Conservation (phyloP, 2,888 invertebrate genomes). For the Limnephilus lunatus region DNA sequence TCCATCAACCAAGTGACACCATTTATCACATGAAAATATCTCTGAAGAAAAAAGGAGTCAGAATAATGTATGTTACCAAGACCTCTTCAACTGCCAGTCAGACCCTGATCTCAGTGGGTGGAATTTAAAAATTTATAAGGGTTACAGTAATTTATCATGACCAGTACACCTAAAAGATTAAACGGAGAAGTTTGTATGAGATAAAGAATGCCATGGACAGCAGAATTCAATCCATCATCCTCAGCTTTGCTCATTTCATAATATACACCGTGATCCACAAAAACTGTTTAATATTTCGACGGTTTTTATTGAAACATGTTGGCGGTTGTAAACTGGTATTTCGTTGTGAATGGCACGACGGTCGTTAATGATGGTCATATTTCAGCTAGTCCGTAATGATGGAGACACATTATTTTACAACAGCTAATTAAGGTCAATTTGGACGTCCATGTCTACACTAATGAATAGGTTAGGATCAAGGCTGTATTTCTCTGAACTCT, state of each 20-base stretch:
- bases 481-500: too few species aligned
- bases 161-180: conserved; percentile 45
- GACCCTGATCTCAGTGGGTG: not conserved
- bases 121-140: conserved; percentile 41
- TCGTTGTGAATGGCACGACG: not conserved
- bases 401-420: not conserved
- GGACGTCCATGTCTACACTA: not conserved
- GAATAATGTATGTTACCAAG: not conserved
- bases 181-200: conserved; percentile 50
- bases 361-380: not conserved
- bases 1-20: not conserved
- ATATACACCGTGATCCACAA: conserved; percentile 11
- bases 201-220: conserved; percentile 59
- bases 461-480: not conserved
- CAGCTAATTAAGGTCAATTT: not conserved
- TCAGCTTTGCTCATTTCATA: conserved; percentile 49
- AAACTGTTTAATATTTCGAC: not conserved
- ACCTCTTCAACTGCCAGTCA: not conserved
- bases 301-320: not conserved
- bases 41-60: not conserved
- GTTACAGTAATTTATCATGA: conserved; percentile 60
- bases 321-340: not conserved
- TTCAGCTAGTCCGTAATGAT: not conserved
- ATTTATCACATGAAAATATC: not conserved
- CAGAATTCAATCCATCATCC: conserved; percentile 62